Base-by-base conservation (phyloP, 2,797 vertebrate species). In the Coreius guichenoti region DNA sequence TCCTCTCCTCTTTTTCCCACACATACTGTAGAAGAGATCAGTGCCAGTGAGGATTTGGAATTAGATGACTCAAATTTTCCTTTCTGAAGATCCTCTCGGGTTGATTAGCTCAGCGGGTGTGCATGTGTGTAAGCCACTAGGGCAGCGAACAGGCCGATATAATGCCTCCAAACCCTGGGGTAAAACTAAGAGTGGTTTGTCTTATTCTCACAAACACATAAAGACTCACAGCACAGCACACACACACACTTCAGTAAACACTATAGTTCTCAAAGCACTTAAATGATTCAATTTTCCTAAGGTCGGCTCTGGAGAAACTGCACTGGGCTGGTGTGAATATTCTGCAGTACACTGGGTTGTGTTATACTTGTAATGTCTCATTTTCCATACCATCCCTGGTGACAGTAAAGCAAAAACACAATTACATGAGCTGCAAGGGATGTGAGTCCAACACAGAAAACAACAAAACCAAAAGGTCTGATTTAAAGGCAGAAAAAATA, bases 61-160 rank as follows among this genome's bases (percentile, higher is more conserved):
- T 86, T 82, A 88, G 72, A 76, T 84, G 73, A 84, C 73, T 84
- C 74, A 84, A 69, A 77, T 68, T 23, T 78, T 84, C 47, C 61
- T 68, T 77, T 83, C 63, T 68, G 63, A 78, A 78, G 82, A 45
- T 69, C 33, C 49, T 78, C 63, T 69, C 9, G 65, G 63, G 74
- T 77, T 56, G 36, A 83, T 83, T 77, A 56, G 58, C 61, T 77
- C 73, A 76, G 58, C 16, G 33, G 29, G 73, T 39, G 82, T 80
- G 43, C 11, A 14, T 63, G 56, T 29, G 26, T 16, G 19, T 17
- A 67, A 51, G 78, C 61, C 72, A 83, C 72, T 33, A 51, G 78
- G 31, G 45, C 61, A 67, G 73, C 31, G 68, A 84, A 69, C 23
- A 13, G 26, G 33, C 51, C n/a, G 5, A 33, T n/a, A 16, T 31